Base-by-base conservation (phyloP, 2,888 invertebrate species). In the Xanthorhoe designata region DNA sequence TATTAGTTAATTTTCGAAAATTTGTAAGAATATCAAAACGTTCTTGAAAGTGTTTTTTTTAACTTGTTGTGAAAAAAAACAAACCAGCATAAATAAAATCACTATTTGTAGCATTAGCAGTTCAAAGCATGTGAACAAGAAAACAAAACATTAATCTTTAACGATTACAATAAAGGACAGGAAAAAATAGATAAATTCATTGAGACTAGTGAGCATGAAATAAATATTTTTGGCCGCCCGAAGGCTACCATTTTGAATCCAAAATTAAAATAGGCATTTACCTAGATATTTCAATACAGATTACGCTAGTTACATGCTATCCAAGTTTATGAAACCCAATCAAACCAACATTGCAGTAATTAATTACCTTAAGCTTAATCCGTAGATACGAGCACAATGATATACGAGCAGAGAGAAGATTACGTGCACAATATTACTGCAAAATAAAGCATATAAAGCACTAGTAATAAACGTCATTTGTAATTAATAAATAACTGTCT, bases 291-390 rank as follows among this genome's bases (percentile, higher is more conserved):
- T 3, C 13, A 42, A 42, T 42, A 13, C 38, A 42, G 13, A 42
- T 42, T 42, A 9, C 35, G 9, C 35, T 10, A 42, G 38, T 13
- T 42, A 42, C 2, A 42, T 42, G 38, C 13, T 42, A 42, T 50
- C 35, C 19, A 59, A 54, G 61, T 70, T 72, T 73, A 74, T 72
- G 69, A 74, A 72, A 66, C 66, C 70, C 70, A 71, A 74, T 74
- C 74, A 74, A 57, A 58, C 69, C 35, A 66, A 70, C 72, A 66
- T 67, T 66, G 69, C 68, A 66, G 68, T 72, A 71, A 74, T 74
- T 74, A 74, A 74, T 72, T 71, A 74, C 55, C 61, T 57, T 66
- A 55, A 67, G 56, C 74, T 61, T 74, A 74, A 72, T 65, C 74
- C 71, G 53, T 42, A 71, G 70, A 66, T 74, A 71, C 67, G 59